Evolutionary conservation across 2,113 vertebrate genomes (phyloP), one percentile per base, ranked within the genome.

Genomic region (Ursus arctos): DNA sequence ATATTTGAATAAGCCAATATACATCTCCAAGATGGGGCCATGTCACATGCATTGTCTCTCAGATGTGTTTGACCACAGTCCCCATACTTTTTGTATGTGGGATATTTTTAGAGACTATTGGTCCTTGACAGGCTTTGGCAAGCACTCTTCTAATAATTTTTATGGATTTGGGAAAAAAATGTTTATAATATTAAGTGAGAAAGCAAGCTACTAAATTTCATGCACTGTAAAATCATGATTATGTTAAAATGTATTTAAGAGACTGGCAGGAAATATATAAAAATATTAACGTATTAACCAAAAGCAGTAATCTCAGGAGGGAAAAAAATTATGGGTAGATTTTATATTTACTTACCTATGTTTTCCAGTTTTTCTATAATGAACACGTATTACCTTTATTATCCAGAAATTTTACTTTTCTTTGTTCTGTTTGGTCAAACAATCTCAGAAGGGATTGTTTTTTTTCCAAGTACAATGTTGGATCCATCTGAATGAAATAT

Each of bases 161-260:
- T 77, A 71, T 36, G 2, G 33, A 93, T 71, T 94, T 88, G 40
- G 36, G 74, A 77, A 57, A 94, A 96, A 95, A 88, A 83, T 18
- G n/a, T 83, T 98, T 91, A 79, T 85, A 90, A 82, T 79, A 82
- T 91, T 93, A 93, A 95, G 33, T 61, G 8, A 77, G 91, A 93
- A 96, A 86, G 53, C 65, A 93, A 96, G 59, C 36, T 88, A 79
- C 87, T 86, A 88, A 91, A 83, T 89, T 86, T 79, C 51, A 79
- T 86, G 31, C 71, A 82, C 72, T 77, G 28, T 97, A 79, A 97
- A 94, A 96, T 93, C 43, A 85, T 31, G 14, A 97, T 77, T 94
- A 95, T 89, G 82, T 82, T 96, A 94, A 96, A 88, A 81, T 88
- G n/a, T 57, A 72, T 88, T 72, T 97, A 85, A 96, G 47, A 88